A percentile compares a stretch with the other conserved stretches of the same genome.
Evolutionary conservation across 2,888 invertebrate genomes (phyloP).

Genomic region (Agapetus fuscipes): DNA sequence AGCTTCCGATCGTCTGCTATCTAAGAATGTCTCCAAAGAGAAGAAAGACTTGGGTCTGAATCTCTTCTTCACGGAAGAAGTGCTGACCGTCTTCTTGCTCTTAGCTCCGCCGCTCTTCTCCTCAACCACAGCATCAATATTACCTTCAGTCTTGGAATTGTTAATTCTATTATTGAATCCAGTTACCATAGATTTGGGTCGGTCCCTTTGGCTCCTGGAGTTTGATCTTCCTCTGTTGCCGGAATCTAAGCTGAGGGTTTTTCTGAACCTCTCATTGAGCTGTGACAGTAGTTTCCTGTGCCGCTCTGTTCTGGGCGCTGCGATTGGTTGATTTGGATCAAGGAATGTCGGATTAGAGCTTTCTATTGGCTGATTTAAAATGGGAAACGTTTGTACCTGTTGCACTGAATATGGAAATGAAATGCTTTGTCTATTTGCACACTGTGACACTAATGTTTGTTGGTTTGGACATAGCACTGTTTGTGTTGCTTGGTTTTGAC

Average conservation of each 20-base stretch:
- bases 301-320: slow-evolving; percentile 28
- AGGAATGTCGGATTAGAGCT: too few relatives aligned
- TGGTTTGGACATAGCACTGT: slow-evolving; percentile 27
- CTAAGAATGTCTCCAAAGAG: slow-evolving; percentile 44
- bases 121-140: too few relatives aligned
- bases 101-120: slow-evolving; percentile 29
- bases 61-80: slow-evolving; percentile 33
- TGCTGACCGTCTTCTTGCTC: background rate
- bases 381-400: too few relatives aligned
- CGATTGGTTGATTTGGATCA: background rate
- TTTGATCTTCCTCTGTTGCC: background rate
- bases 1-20: slow-evolving; percentile 41
- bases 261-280: slow-evolving; percentile 36
- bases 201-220: slow-evolving; percentile 22
- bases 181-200: slow-evolving; percentile 42
- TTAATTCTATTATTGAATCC: too few relatives aligned
- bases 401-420: too few relatives aligned
- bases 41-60: slow-evolving; percentile 38
- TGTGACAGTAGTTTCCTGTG: slow-evolving; percentile 38
- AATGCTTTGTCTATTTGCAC: too few relatives aligned
- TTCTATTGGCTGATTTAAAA: too few relatives aligned
- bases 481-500: too few relatives aligned
- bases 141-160: slow-evolving; percentile 37
- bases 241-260: slow-evolving; percentile 12
- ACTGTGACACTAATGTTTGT: too few relatives aligned